Evolutionary conservation across 2,888 invertebrate genomes (phyloP), one percentile per base, ranked within the genome.

Genomic region (Meliscaeva auricollis): DNA sequence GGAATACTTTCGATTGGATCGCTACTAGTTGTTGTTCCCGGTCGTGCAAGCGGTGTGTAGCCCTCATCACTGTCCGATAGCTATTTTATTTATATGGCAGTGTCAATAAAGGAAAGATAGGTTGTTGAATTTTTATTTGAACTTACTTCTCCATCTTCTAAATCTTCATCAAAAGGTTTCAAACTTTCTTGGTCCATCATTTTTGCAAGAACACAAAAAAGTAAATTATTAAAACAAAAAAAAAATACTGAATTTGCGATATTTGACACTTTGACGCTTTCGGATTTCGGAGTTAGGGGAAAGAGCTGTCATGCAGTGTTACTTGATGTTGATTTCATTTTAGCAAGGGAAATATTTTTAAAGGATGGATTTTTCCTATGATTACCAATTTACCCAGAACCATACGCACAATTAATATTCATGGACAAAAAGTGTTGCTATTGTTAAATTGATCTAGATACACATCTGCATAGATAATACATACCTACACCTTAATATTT

Each of bases 71-170:
- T 91, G 20, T 90, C 90, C 38, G 91, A 90, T 76, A 92, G 82
- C 92, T 92, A 75, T 62, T 48, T 38, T 6, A 38, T 9, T 26
- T 38, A 0, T 35, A 20, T 76, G 80, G 70, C 72, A 68, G 60
- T n/a, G n/a, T 79, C 11, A 69, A 46, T 62, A 48, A 70, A 26
- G 11, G 5, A 3, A 13, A 44, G 11, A 11, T n/a, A 3, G 22
- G 13, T 54, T 48, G 66, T 58, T 8, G 20, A 48, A 38, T 35
- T 41, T 41, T 32, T 6, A 60, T 30, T 9, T 38, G 48, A 52
- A 82, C 92, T 93, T 92, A 95, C 95, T 94, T 95, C 95, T 89
- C 95, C 95, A 84, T 95, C 95, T 90, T 95, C 94, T 82, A 94
- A 91, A 90, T 95, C 95, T 87, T 93, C 94, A 88, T 94, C 93